Base-by-base conservation (phyloP, 2,888 invertebrate genomes). In the Stegana nigrithorax region DNA sequence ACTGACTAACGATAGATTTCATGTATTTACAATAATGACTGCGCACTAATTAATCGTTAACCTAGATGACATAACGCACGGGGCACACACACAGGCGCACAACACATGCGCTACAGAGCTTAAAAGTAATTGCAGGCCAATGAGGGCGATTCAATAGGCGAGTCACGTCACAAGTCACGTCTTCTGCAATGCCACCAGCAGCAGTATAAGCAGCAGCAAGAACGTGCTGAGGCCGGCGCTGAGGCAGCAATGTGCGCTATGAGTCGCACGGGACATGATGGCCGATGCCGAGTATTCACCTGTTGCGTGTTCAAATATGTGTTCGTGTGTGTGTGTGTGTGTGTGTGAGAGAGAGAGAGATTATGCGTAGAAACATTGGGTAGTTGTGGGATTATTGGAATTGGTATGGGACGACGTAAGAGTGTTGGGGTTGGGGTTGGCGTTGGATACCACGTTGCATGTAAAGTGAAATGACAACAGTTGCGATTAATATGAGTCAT, bases 201-300 rank as follows among this genome's bases (percentile, higher is more conserved):
- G 59, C 60, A 80, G 60, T 60, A 75, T 65, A 50, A 76, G 60
- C 59, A 73, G 64, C 66, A 77, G 67, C 62, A 62, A 69, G 62
- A 70, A 70, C 67, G 71, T 71, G 73, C 72, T 66, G 61, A 44
- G 59, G 19, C 7, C 51, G 57, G 65, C 64, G n/a, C 63, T 59
- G 55, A 2, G 61, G 64, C 59, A 60, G 55, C 10, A 60, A 53
- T 59, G 47, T 63, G 58, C 23, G 63, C 66, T 39, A 5, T n/a
- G 2, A 5, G 64, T 59, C 21, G 81, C 81, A 57, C 77, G 74
- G 51, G 85, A 85, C 82, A 84, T 85, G 67, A 85, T 86, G 64
- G 85, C 85, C 68, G 86, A 86, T 69, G 86, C 85, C 50, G 85
- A 85, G 71, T 86, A 85, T 72, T 86, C 85, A 70, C 85, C 85